Evolutionary conservation across 1,140 invertebrate genomes (phyloP).

Genomic region (Ceratina australensis): DNA sequence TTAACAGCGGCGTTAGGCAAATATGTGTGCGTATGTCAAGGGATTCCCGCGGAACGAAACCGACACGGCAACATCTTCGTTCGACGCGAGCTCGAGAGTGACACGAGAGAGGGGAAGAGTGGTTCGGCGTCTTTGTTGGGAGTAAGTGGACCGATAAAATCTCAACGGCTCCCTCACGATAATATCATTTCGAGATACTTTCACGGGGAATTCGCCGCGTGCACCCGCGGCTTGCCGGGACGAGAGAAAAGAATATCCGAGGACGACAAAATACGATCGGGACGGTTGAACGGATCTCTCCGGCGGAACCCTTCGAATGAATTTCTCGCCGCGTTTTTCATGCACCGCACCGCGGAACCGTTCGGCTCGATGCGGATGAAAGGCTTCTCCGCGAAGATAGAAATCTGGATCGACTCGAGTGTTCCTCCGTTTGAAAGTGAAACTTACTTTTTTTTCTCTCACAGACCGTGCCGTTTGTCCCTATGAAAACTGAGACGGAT

Average conservation of each 20-base stretch:
- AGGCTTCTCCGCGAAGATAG: neutral
- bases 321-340: slow-evolving; percentile 14
- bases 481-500: no score
- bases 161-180: slow-evolving; percentile 46
- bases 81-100: neutral
- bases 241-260: slow-evolving; percentile 3
- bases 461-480: no score
- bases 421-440: neutral
- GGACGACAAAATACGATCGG: slow-evolving; percentile 22
- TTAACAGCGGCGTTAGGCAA: no score
- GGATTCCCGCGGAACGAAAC: slow-evolving; percentile 14
- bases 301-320: neutral
- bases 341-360: neutral
- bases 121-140: slow-evolving; percentile 9
- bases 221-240: neutral
- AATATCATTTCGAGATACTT: slow-evolving; percentile 58
- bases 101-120: neutral
- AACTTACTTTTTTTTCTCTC: neutral
- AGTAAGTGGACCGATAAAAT: slow-evolving; percentile 48
- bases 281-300: slow-evolving; percentile 2
- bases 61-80: slow-evolving; percentile 16
- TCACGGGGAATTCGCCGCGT: slow-evolving; percentile 38
- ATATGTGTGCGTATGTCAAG: no score
- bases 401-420: neutral
- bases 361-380: neutral